Conservation (phyloP, 2,888 invertebrate species). For the Lypha dubia region DNA sequence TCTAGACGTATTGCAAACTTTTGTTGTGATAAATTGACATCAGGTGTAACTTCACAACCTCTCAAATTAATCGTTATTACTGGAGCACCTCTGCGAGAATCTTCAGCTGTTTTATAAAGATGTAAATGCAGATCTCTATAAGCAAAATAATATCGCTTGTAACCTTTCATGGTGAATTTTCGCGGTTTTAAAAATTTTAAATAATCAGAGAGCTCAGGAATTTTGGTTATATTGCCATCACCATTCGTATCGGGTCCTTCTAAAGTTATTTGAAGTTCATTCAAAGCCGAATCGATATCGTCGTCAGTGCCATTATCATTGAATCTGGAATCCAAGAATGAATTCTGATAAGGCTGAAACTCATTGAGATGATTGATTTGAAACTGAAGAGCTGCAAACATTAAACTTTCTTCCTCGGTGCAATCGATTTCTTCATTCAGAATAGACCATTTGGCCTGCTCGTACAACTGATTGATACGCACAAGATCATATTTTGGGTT, state of each 20-base stretch:
- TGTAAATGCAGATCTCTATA: slow-evolving; percentile 95
- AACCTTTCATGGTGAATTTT: slow-evolving; percentile 96
- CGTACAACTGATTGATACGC: slow-evolving; percentile 98
- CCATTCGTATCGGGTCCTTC: slow-evolving; percentile 89
- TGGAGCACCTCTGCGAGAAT: slow-evolving; percentile 88
- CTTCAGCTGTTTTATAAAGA: slow-evolving; percentile 92
- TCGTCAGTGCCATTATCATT: slow-evolving; percentile 87
- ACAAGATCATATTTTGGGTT: slow-evolving; percentile 97
- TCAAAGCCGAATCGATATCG: slow-evolving; percentile 97
- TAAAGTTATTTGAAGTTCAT: slow-evolving; percentile 95
- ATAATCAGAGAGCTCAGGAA: slow-evolving; percentile 97
- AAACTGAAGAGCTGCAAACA: slow-evolving; percentile 97
- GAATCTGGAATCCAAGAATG: slow-evolving; percentile 74
- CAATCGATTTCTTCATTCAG: slow-evolving; percentile 99
- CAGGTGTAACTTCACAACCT: slow-evolving; percentile 98
- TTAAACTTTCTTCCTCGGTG: slow-evolving; percentile 99
- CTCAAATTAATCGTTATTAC: slow-evolving; percentile 91
- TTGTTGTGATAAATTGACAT: slow-evolving; percentile 95
- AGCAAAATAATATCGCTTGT: slow-evolving; percentile 97
- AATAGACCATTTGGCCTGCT: slow-evolving; percentile 99
- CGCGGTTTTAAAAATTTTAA: slow-evolving; percentile 97
- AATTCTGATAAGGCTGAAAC: slow-evolving; percentile 83
- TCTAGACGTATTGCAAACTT: slow-evolving; percentile 98
- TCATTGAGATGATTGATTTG: slow-evolving; percentile 92
- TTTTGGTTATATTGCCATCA: slow-evolving; percentile 94